Base-by-base conservation (phyloP, 2,888 invertebrate genomes). In the Drosophila neonasuta region DNA sequence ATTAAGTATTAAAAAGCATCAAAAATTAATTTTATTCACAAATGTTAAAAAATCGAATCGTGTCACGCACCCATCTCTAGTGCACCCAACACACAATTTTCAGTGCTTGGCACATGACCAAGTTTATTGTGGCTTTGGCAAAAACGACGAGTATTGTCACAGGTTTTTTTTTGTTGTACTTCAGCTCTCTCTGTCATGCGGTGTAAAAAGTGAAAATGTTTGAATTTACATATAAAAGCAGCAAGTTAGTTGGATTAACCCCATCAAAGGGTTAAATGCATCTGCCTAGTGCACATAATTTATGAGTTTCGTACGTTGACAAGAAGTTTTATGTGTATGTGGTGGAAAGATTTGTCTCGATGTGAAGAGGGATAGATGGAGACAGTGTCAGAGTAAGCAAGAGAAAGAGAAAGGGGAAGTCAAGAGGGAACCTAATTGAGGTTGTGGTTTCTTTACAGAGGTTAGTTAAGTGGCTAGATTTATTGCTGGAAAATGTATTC, bases 221-320 rank as follows among this genome's bases (percentile, higher is more conserved):
- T 7, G 57, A 70, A 80, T 80, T 80, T 80, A 54, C 74, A 86
- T 80, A 52, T 62, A 64, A 74, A 70, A 68, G 66, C 30, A 17
- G 30, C 20, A 36, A 44, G 49, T 50, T 61, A 49, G 62, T 51
- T 39, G 57, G 63, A 50, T 66, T 54, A 50, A 51, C 50, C 49
- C 63, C 11, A 51, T 65, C 63, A 68, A 77, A 55, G 71, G 65
- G 76, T 68, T 72, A 76, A 85, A 82, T 72, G 83, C 73, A 82
- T 86, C 66, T 60, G 52, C 51, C 52, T 24, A 58, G 52, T 48
- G 60, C 61, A 30, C 59, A 63, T 55, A 57, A 66, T 65, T 80
- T 77, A 74, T 69, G 58, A 55, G 51, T 56, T 58, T 77, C 34
- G 41, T 57, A 36, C n/a, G 29, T 42, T 39, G 46, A 44, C 54